Evolutionary conservation across 2,888 invertebrate species (phyloP), one percentile per base, ranked within the genome.

Genomic region (Myopa testacea): DNA sequence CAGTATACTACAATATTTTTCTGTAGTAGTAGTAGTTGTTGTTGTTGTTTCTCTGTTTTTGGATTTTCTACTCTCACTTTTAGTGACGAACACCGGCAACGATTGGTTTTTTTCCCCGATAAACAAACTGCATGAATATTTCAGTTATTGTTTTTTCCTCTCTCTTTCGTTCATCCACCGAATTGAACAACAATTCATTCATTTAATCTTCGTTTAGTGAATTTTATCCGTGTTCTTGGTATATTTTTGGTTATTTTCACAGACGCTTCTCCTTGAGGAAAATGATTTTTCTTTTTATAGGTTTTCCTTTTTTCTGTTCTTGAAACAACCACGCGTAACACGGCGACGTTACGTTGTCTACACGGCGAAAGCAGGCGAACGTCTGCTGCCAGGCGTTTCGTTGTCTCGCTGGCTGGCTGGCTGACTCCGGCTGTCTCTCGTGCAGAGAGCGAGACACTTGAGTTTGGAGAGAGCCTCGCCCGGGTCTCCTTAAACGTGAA

Each of bases 291-390:
- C 55, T 70, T 55, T 73, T 50, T 73, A 37, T 26, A n/a, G 19
- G 7, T 69, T 69, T 38, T 75, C 8, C 26, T 26, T 40, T 38
- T 69, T 60, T 26, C 55, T 16, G 40, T 26, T 19, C 10, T 19
- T 45, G 16, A 19, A 37, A 55, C 26, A 38, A n/a, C 4, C 38
- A 37, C 5, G 7, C 67, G 58, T 60, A 34, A 34, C 38, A 38
- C 60, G 52, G 58, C 58, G 40, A 26, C 26, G 16, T 14, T 16
- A 26, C 60, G 75, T 58, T 75, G 69, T 76, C 55, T 65, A 50
- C 76, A 76, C 76, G 76, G 76, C 71, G 55, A 76, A 65, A 52
- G 76, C 76, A 76, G 76, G 76, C 76, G 71, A 76, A 76, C 76
- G 76, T 76, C 76, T 76, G 76, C 70, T 70, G 50, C 38, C 52